Evolutionary conservation across 1,140 invertebrate species (phyloP).

Genomic region (Drosophila novamexicana): DNA sequence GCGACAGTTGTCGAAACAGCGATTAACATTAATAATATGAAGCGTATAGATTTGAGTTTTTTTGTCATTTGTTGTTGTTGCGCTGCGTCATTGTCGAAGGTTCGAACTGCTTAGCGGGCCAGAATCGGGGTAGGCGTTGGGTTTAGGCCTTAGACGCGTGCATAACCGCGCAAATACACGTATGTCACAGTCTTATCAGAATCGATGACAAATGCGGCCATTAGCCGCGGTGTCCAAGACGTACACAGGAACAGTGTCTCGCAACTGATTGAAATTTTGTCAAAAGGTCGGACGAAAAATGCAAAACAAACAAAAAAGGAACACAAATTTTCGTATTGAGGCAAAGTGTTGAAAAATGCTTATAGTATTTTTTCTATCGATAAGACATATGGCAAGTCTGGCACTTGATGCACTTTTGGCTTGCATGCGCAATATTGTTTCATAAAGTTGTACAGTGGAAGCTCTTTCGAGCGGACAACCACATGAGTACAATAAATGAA

Average conservation of each 20-base stretch:
- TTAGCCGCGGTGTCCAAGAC: conserved; percentile 14
- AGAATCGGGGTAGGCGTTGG: not conserved
- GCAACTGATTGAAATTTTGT: not conserved
- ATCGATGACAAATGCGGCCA: conserved; percentile 36
- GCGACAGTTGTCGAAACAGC: conserved; percentile 15
- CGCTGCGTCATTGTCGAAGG: conserved; percentile 5
- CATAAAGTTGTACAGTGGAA: not conserved
- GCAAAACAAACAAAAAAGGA: too few species aligned
- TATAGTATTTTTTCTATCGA: not conserved
- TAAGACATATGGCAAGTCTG: not conserved
- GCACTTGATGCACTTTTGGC: not conserved
- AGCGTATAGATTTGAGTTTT: conserved; percentile 25
- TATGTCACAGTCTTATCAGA: conserved; percentile 43
- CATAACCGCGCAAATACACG: conserved; percentile 28
- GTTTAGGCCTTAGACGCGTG: conserved; percentile 20
- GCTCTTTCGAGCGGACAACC: not conserved
- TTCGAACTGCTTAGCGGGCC: conserved; percentile 10
- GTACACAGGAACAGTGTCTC: conserved; percentile 18
- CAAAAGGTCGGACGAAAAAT: too few species aligned
- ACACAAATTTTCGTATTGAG: too few species aligned
- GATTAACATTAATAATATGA: conserved; percentile 31
- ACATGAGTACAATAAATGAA: not conserved
- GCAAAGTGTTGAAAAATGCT: not conserved
- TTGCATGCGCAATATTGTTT: not conserved
- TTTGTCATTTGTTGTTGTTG: conserved; percentile 26